A percentile compares a stretch with the other conserved stretches of the same genome.
phyloP scores from a whole-genome alignment of 2,888 invertebrate genomes.

The Lithophane ornitopus region DNA sequence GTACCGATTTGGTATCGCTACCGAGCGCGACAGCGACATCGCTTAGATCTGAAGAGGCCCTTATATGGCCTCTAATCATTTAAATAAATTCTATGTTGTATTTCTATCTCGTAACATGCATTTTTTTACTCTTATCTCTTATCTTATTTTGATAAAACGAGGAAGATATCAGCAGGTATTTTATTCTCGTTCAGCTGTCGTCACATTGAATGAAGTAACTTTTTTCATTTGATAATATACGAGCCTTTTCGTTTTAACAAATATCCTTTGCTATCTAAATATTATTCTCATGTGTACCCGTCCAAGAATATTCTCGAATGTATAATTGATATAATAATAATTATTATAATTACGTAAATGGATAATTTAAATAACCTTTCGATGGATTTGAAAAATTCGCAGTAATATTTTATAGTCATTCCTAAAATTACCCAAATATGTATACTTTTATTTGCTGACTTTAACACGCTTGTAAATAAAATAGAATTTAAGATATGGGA shows the following conservation, averaged over 20 bases:
- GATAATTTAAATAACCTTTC: conserved; percentile 34
- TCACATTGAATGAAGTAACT: neutral
- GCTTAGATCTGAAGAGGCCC: no score
- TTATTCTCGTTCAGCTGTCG: neutral
- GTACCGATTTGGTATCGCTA: no score
- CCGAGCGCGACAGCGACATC: no score
- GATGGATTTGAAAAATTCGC: conserved; percentile 31
- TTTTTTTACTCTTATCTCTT: neutral
- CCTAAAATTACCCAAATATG: conserved; percentile 22
- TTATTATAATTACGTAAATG: conserved; percentile 16
- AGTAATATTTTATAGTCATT: conserved; percentile 17
- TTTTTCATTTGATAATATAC: conserved; percentile 8
- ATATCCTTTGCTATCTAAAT: conserved; percentile 11
- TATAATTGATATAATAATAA: conserved; percentile 31
- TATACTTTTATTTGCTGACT: conserved; percentile 32
- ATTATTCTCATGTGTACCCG: conserved; percentile 58
- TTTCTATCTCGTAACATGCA: neutral
- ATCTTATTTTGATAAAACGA: neutral
- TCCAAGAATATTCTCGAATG: conserved; percentile 58
- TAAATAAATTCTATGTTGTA: neutral
- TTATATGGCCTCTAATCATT: neutral
- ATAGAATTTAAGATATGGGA: conserved; percentile 41
- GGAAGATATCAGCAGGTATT: neutral
- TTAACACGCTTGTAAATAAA: conserved; percentile 62
- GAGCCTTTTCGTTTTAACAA: conserved; percentile 7